Evolutionary conservation across 2,797 vertebrate species (phyloP).

Genomic region (Muraenolepis orangiensis): DNA sequence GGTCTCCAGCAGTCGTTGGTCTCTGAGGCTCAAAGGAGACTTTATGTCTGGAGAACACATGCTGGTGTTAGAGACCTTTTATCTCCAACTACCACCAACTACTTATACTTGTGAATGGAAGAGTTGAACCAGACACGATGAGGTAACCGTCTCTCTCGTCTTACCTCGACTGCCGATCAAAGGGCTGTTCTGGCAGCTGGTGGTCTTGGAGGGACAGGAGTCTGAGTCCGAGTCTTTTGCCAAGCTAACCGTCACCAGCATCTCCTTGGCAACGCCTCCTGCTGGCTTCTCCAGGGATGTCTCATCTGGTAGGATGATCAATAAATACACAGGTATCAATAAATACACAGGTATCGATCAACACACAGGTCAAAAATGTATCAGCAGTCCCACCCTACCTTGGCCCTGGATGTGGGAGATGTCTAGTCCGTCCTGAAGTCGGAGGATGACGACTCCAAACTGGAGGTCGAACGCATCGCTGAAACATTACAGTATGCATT

Average conservation of each 20-base stretch:
- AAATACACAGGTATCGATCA: neutral
- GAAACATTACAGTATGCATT: slow-evolving; percentile 13
- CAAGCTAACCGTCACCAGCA: slow-evolving; percentile 79
- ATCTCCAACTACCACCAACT: neutral
- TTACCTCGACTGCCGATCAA: slow-evolving; percentile 84
- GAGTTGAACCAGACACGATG: neutral
- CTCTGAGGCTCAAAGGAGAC: slow-evolving; percentile 79
- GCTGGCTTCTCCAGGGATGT: slow-evolving; percentile 86
- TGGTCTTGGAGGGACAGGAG: slow-evolving; percentile 71
- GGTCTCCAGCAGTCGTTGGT: slow-evolving; percentile 88
- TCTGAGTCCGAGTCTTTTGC: slow-evolving; percentile 82
- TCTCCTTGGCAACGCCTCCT: slow-evolving; percentile 71
- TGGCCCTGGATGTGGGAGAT: slow-evolving; percentile 92
- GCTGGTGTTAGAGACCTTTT: neutral
- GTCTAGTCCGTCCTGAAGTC: slow-evolving; percentile 88
- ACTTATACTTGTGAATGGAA: neutral
- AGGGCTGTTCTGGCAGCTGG: slow-evolving; percentile 77
- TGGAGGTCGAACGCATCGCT: slow-evolving; percentile 95
- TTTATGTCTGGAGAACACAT: slow-evolving; percentile 72
- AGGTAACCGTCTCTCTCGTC: neutral
- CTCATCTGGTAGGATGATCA: slow-evolving; percentile 74
- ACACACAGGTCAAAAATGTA: neutral
- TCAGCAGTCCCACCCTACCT: slow-evolving; percentile 64
- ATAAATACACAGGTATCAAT: neutral
- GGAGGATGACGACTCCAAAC: slow-evolving; percentile 88